phyloP scores from a whole-genome alignment of 1,140 invertebrate genomes.

The Drosophila ohnishii region DNA sequence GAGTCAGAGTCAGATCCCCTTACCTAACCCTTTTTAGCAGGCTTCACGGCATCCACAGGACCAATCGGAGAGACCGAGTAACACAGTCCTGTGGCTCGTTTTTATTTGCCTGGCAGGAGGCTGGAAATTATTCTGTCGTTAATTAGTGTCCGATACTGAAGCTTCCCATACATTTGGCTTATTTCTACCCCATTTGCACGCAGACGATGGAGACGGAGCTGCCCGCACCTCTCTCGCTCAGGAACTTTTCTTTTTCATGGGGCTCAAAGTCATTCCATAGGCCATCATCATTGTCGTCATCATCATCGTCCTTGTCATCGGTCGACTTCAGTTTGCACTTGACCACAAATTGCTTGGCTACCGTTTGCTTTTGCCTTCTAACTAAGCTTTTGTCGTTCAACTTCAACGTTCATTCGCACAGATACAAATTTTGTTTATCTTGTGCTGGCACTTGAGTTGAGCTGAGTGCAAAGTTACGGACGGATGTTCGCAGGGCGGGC shows the following conservation, averaged over 20 bases:
- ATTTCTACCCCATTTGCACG: conserved; percentile 75
- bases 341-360: conserved; percentile 76
- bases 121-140: conserved; percentile 77
- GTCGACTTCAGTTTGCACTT: conserved; percentile 58
- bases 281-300: conserved; percentile 15
- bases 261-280: conserved; percentile 4
- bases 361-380: conserved; percentile 72
- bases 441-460: conserved; percentile 56
- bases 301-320: conserved; percentile 30
- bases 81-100: conserved; percentile 22
- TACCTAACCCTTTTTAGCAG: background rate
- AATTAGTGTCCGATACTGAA: conserved; percentile 69
- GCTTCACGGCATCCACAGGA: conserved; percentile 2
- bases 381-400: conserved; percentile 63
- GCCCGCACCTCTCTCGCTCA: conserved; percentile 39
- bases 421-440: conserved; percentile 71
- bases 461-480: conserved; percentile 61
- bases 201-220: conserved; percentile 15
- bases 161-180: conserved; percentile 63
- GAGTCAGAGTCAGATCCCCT: background rate
- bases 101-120: conserved; percentile 57
- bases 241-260: conserved; percentile 37
- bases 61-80: conserved; percentile 2
- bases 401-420: conserved; percentile 34
- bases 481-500: conserved; percentile 15